Evolutionary conservation across 2,113 vertebrate genomes (phyloP).

Genomic region (Aegypius monachus): DNA sequence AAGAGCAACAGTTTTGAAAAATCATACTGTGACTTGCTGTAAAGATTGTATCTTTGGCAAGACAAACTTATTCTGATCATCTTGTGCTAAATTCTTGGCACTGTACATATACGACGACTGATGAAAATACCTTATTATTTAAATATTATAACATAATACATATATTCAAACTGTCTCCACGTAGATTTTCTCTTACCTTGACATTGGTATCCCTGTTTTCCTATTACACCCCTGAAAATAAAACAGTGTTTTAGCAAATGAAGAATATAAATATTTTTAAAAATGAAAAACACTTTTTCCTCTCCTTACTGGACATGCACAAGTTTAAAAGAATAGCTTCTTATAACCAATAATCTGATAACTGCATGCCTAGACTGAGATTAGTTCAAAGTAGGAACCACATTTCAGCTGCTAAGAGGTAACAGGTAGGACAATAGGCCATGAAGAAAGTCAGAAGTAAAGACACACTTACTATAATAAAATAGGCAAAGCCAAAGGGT

Average conservation of each 20-base stretch:
- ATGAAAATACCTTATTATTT: not conserved
- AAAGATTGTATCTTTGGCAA: not conserved
- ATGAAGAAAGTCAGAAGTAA: not conserved
- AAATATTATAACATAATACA: not conserved
- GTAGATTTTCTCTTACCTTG: constrained; percentile 85
- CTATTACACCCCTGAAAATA: constrained; percentile 94
- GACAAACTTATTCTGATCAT: not conserved
- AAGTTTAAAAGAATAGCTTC: not conserved
- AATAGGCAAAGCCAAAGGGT: not conserved
- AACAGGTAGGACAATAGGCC: not conserved
- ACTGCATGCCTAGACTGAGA: not conserved
- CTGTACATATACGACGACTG: not conserved
- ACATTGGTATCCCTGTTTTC: constrained; percentile 99
- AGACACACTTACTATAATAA: not conserved
- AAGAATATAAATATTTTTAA: not conserved
- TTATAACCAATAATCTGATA: not conserved
- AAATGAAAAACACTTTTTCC: not conserved
- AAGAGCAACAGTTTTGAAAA: not conserved
- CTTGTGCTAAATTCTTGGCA: not conserved
- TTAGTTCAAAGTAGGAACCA: not conserved
- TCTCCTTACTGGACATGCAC: not conserved
- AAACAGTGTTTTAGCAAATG: constrained; percentile 38
- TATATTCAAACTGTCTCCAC: not conserved
- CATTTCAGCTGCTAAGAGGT: not conserved
- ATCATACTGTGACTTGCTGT: not conserved